Percentiles rank a stretch among this genome's conserved stretches.
phyloP scores from a whole-genome alignment of 2,888 invertebrate genomes.

The Blera fallax region DNA sequence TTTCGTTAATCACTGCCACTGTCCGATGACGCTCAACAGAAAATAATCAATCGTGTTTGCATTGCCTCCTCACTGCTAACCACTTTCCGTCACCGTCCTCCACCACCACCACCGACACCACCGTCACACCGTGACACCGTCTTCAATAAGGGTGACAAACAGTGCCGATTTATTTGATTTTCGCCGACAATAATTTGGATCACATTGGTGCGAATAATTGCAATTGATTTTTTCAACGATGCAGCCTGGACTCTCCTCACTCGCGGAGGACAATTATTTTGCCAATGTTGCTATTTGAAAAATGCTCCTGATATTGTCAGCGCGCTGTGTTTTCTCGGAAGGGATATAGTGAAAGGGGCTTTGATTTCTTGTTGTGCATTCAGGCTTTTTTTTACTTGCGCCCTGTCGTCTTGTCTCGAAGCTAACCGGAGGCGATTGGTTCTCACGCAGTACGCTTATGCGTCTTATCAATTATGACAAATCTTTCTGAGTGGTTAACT shows the following conservation, averaged over 20 bases:
- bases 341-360: constrained; percentile 53
- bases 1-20: constrained; percentile 70
- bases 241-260: background rate
- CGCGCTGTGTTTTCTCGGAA: constrained; percentile 45
- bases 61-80: constrained; percentile 15
- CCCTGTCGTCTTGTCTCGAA: constrained; percentile 3
- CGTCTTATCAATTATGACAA: constrained; percentile 81
- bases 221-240: constrained; percentile 68
- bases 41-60: constrained; percentile 71
- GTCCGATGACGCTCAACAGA: constrained; percentile 51
- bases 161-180: constrained; percentile 71
- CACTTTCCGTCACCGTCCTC: background rate
- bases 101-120: background rate
- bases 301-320: constrained; percentile 64
- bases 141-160: constrained; percentile 62
- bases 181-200: constrained; percentile 72
- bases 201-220: constrained; percentile 73
- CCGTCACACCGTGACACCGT: background rate
- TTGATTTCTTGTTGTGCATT: constrained; percentile 66
- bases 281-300: constrained; percentile 70
- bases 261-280: constrained; percentile 58
- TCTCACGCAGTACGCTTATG: constrained; percentile 64
- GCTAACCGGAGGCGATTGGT: constrained; percentile 65
- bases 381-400: constrained; percentile 2
- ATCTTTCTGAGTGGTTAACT: constrained; percentile 81